Evolutionary conservation across 2,113 vertebrate genomes (phyloP).

Genomic region (Dissostichus mawsoni): DNA sequence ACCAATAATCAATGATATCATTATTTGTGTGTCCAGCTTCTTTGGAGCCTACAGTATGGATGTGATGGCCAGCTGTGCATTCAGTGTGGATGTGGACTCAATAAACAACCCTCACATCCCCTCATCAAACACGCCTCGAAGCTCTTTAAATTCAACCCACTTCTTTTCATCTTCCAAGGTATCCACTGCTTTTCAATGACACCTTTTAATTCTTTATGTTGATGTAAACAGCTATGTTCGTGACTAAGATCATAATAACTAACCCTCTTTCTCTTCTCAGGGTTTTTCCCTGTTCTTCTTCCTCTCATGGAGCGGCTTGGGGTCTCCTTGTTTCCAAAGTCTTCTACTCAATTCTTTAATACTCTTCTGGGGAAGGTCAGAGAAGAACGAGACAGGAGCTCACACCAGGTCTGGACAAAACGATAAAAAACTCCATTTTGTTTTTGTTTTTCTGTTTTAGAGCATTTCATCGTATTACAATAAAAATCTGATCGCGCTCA

Average conservation of each 20-base stretch:
- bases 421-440: no score
- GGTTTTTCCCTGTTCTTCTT: conserved; percentile 70
- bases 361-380: conserved; percentile 73
- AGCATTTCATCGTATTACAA: not conserved
- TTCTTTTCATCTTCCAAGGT: conserved; percentile 60
- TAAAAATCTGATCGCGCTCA: no score
- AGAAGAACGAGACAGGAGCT: conserved; percentile 53
- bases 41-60: conserved; percentile 79
- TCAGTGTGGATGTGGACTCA: conserved; percentile 82
- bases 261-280: conserved; percentile 51
- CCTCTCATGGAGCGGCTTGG: conserved; percentile 78
- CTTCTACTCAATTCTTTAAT: conserved; percentile 66
- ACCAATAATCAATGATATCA: not conserved
- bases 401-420: conserved; percentile 49
- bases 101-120: conserved; percentile 75
- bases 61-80: conserved; percentile 78
- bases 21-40: conserved; percentile 51
- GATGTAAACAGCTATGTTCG: not conserved
- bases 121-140: conserved; percentile 77
- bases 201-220: no score
- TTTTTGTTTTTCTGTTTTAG: not conserved
- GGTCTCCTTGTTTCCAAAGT: conserved; percentile 66
- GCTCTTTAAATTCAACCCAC: conserved; percentile 66
- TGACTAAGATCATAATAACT: not conserved
- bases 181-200: not conserved